These are phyloP conservation scores for Pachyseris speciosa DNA, from an alignment of 64 coral and sea anemone genomes.

Conservation along the genomic window DNA sequence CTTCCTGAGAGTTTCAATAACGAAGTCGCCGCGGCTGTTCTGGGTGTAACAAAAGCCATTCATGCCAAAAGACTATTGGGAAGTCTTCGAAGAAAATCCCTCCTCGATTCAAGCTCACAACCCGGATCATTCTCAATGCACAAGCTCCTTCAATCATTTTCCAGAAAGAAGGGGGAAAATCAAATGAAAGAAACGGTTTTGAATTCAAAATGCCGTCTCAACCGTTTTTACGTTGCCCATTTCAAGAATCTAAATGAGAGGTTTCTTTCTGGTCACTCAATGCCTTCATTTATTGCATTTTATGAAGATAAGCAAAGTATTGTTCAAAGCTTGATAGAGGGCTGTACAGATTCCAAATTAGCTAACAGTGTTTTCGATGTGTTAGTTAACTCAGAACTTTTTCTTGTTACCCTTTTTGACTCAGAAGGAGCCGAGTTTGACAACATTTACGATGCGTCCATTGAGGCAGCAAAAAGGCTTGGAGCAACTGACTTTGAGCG, in stretches of 20 bases:
- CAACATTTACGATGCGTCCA: neutral
- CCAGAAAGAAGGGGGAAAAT: neutral
- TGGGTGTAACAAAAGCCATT: neutral
- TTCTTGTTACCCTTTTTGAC: neutral
- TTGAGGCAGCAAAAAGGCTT: neutral
- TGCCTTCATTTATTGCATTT: neutral
- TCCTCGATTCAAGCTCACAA: neutral
- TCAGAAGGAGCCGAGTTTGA: neutral
- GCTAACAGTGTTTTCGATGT: neutral
- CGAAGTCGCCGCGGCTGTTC: slow-evolving; percentile 29
- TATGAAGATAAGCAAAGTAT: slow-evolving; percentile 4
- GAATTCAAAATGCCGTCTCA: neutral
- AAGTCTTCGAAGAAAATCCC: slow-evolving; percentile 26
- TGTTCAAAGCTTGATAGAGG: neutral
- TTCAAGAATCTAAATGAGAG: neutral
- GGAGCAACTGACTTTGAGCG: too few relatives aligned
- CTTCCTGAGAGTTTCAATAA: neutral
- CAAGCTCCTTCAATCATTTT: slow-evolving; percentile 2
- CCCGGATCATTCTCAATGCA: neutral
- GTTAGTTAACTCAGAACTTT: neutral
- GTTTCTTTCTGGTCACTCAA: neutral
- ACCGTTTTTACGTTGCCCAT: neutral
- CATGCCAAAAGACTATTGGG: neutral
- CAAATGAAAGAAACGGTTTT: slow-evolving; percentile 1
- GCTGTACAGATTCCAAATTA: neutral